A percentile compares a stretch with the other conserved stretches of the same genome.
Conservation (phyloP, 2,113 vertebrate species). For the Lates calcarifer region DNA sequence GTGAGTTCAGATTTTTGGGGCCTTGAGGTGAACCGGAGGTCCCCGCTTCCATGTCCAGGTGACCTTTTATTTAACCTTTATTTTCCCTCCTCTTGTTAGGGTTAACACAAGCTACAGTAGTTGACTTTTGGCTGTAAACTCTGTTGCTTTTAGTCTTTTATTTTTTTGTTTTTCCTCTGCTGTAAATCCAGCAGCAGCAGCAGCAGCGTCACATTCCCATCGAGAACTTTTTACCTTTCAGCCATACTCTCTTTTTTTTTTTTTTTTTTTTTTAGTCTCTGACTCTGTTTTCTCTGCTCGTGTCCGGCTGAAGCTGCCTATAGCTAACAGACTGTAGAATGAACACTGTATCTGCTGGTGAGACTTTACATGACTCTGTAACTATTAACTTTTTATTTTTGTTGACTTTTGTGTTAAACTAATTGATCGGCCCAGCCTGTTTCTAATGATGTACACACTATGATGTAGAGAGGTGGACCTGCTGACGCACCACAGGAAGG, state of each 20-base stretch:
- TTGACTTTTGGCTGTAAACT: conserved; percentile 7
- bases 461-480: conserved; percentile 30
- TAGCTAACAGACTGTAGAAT: conserved; percentile 67
- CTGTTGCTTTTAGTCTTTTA: conserved; percentile 3
- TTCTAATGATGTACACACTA: conserved; percentile 39
- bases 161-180: neutral
- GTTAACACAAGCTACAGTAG: neutral
- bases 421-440: conserved; percentile 46
- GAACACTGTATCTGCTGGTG: conserved; percentile 70
- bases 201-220: conserved; percentile 6
- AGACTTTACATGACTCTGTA: conserved; percentile 49
- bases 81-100: neutral
- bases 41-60: conserved; percentile 12
- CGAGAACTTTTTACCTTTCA: neutral
- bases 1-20: conserved; percentile 5
- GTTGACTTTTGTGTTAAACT: conserved; percentile 59
- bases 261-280: conserved; percentile 8
- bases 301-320: conserved; percentile 53
- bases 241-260: neutral
- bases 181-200: neutral
- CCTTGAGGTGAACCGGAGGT: conserved; percentile 10
- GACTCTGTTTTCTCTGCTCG: conserved; percentile 17
- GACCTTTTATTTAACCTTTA: conserved; percentile 30
- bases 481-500: conserved; percentile 33
- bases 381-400: conserved; percentile 56